Base-by-base conservation (phyloP, 2,797 vertebrate species). In the Vireo griseus region DNA sequence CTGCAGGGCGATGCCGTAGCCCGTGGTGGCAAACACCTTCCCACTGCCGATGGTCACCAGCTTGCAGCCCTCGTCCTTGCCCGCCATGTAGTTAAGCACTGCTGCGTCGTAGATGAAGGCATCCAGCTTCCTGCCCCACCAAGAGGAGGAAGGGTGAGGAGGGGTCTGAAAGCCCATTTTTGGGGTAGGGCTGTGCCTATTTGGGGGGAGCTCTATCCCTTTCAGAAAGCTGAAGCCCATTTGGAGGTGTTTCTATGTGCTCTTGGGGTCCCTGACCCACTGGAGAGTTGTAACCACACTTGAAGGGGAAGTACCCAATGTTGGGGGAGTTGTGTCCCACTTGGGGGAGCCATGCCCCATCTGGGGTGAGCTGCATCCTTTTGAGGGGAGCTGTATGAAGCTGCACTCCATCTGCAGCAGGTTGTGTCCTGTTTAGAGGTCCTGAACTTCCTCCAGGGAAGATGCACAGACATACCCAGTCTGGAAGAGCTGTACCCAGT, bases 61-160 rank as follows among this genome's bases (percentile, higher is more conserved):
- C 96, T 99, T 99, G 97, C 99, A 99, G 79, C 99, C 99, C 93
- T 99, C 99, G 0, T 99, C 99, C 95, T 99, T 99, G 79, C 99
- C 99, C 0, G 99, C 99, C 99, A 99, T 99, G 98, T 99, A 99
- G 98, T 99, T 99, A 94, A 99, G 98, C 93, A 99, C 99, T 0
- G 99, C 99, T 0, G 99, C 99, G 0, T 99, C 99, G 0, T 99
- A 99, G 98, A 99, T 99, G 97, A 99, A 99, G 92, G 99, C 99
- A 0, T 99, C 99, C 96, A 99, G 98, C 97, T 99, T 99, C 98
- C 99, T 99, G 97, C 77, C 54, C 76, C 95, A 9, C 73, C 81
- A 15, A 29, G 2, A 8, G 86, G 55, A 90, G 51, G 62, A 88
- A 93, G 69, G 16, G 67, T 86, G 47, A 88, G 67, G 6, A 3